Evolutionary conservation across 2,113 vertebrate genomes (phyloP).

Genomic region (Phycodurus eques): DNA sequence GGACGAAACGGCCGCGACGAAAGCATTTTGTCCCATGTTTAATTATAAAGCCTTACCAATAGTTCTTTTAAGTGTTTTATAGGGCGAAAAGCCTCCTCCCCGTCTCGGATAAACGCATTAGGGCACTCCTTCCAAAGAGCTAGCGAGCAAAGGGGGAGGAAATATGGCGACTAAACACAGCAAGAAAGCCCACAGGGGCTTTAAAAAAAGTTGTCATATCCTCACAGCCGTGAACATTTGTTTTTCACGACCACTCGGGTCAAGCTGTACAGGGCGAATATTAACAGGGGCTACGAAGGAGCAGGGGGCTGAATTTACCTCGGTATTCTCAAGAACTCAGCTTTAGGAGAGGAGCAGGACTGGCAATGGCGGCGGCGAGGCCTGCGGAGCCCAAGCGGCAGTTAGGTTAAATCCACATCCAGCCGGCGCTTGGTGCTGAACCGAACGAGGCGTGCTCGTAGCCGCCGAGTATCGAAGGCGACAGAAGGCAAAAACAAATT

Average conservation of each 20-base stretch:
- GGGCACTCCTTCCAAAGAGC: constrained; percentile 58
- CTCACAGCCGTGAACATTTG: neutral
- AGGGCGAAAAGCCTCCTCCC: too few species aligned
- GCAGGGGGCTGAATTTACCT: constrained; percentile 45
- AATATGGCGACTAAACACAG: constrained; percentile 79
- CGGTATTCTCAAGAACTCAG: constrained; percentile 36
- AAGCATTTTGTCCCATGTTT: too few species aligned
- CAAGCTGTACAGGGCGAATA: fast-evolving
- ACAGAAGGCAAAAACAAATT: constrained; percentile 9
- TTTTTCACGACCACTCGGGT: neutral
- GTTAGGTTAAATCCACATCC: constrained; percentile 70
- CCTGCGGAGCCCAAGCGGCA: constrained; percentile 61
- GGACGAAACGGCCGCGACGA: neutral
- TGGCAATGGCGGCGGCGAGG: constrained; percentile 72
- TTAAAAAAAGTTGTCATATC: constrained; percentile 12
- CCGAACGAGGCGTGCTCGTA: constrained; percentile 16
- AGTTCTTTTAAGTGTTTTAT: neutral
- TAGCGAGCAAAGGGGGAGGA: constrained; percentile 45
- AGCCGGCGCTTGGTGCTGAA: constrained; percentile 56
- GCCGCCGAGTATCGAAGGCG: constrained; percentile 55
- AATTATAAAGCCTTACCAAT: neutral
- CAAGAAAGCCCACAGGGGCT: constrained; percentile 44
- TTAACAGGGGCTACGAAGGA: neutral
- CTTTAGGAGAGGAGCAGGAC: constrained; percentile 41
- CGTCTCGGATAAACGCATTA: constrained; percentile 6